Evolutionary conservation across 2,888 invertebrate genomes (phyloP), one percentile per base, ranked within the genome.

Genomic region (Zygothrica quintamaculata): DNA sequence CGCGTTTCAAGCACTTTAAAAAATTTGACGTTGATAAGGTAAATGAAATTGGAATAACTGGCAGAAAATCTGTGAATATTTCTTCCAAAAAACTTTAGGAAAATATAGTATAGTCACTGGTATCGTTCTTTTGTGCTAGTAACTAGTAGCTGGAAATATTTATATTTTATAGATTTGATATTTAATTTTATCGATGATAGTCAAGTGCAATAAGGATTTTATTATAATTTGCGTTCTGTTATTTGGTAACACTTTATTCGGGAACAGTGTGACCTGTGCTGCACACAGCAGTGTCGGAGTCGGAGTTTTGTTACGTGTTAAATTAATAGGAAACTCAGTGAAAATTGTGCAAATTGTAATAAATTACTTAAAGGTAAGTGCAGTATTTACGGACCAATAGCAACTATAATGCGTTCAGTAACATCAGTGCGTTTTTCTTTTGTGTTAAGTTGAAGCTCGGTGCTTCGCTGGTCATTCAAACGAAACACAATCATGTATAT

Each of bases 251-350:
- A 70, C 52, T 52, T 22, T 39, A 51, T 55, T 55, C 22, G 33
- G 7, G 25, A 61, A 50, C 57, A 75, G 61, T 75, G 61, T 70
- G 75, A 57, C 71, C 76, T 58, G 57, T 65, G 61, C 65, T 74
- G 78, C 62, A 48, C 58, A 65, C 73, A 48, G 61, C 65, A 74
- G 60, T 56, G 58, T 62, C 64, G 62, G 62, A 75, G 79, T 74
- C 71, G 68, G 61, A 67, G 67, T 73, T 79, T 66, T 61, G 80
- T 79, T 79, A 84, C 74, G 84, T 82, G 79, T 75, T 47, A 69
- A 69, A 65, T 42, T 66, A 55, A 58, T 64, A 33, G 52, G 57
- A 59, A 66, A 39, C 53, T 40, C 44, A 56, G 64, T 64, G 62
- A 73, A 69, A 85, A 67, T 67, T 82, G 82, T 85, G 84, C 65